Percentiles rank a stretch among this genome's conserved stretches.
Evolutionary conservation across 2,888 invertebrate genomes (phyloP).

Genomic region (Mystacides longicornis): DNA sequence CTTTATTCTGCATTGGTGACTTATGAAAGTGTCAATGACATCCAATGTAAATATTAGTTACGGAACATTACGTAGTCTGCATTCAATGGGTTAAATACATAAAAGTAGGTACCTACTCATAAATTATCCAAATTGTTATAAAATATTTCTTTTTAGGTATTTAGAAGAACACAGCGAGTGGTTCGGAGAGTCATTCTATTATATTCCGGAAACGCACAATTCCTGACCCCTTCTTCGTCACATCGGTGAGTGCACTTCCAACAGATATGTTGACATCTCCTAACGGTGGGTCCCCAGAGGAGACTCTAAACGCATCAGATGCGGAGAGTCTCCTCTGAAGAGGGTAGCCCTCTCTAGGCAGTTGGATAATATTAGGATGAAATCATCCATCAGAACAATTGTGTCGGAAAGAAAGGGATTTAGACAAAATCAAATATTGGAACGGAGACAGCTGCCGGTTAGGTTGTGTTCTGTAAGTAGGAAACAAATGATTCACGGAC

Average conservation of each 20-base stretch:
- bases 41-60: neutral
- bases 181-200: slow-evolving; percentile 71
- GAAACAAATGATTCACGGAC: neutral
- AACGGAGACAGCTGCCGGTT: neutral
- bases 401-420: neutral
- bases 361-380: neutral
- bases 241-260: neutral
- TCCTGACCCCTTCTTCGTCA: slow-evolving; percentile 28
- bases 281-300: neutral
- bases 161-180: slow-evolving; percentile 73
- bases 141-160: slow-evolving; percentile 47
- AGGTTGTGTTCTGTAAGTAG: neutral
- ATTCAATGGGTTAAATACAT: too few species aligned
- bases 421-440: neutral
- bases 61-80: neutral
- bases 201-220: slow-evolving; percentile 39
- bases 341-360: neutral
- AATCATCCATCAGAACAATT: neutral
- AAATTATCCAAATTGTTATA: too few species aligned
- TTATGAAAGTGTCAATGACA: neutral
- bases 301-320: neutral
- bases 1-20: neutral
- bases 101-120: too few species aligned
- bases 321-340: neutral
- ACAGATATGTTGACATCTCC: neutral